Percentiles rank a stretch among this genome's conserved stretches.
Conservation (phyloP, 2,888 invertebrate species). For the Xestia rhomboidea region DNA sequence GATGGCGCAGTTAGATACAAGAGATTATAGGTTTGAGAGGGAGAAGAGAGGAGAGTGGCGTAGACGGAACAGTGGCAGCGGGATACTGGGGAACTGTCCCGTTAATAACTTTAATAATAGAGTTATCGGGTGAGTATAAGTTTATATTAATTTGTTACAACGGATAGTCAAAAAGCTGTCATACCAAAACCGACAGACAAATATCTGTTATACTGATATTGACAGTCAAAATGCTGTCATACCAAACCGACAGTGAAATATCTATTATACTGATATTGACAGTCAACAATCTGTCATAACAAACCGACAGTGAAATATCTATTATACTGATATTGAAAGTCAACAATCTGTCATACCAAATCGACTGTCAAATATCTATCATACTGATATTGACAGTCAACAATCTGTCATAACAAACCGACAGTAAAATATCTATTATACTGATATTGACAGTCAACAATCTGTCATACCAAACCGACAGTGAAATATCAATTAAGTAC, state of each 20-base stretch:
- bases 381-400: too few relatives aligned
- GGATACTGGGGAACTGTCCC: conserved; percentile 82
- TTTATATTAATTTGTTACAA: neutral
- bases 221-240: neutral
- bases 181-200: neutral
- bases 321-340: too few relatives aligned
- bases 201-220: neutral
- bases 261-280: too few relatives aligned
- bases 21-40: conserved; percentile 60
- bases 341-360: too few relatives aligned
- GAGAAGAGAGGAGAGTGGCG: conserved; percentile 68
- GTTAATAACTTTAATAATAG: conserved; percentile 69
- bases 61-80: conserved; percentile 78
- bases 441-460: neutral
- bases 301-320: too few relatives aligned
- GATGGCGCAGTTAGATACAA: conserved; percentile 76
- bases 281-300: too few relatives aligned
- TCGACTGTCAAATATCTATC: too few relatives aligned
- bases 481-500: too few relatives aligned
- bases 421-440: neutral
- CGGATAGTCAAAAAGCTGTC: neutral
- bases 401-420: neutral
- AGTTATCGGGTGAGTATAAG: conserved; percentile 72
- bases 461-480: neutral
- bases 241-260: neutral